These are phyloP conservation scores for Cettia cetti DNA, from an alignment of 2,113 vertebrate genomes.

Conservation along the genomic window DNA sequence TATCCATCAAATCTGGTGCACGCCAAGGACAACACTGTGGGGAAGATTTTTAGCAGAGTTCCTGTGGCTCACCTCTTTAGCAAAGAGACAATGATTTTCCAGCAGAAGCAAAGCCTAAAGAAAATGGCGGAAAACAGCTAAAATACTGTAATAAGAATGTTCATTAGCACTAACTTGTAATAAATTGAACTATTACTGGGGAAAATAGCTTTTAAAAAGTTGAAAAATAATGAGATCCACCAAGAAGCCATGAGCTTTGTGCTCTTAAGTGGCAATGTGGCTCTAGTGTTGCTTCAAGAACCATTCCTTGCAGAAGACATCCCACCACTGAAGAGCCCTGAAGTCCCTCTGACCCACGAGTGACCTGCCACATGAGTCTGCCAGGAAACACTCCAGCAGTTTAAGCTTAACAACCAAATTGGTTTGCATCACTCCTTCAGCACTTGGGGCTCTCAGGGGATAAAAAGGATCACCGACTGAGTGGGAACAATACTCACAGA, in stretches of 20 bases:
- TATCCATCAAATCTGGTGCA: rapidly evolving
- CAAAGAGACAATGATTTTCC: not conserved
- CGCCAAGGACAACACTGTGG: not conserved
- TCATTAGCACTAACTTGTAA: not conserved
- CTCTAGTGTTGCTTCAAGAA: not conserved
- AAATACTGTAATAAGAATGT: not conserved
- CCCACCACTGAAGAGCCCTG: not conserved
- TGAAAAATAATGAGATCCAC: not conserved
- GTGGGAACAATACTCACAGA: conserved; percentile 22
- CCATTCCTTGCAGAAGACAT: not conserved
- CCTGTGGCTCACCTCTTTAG: not conserved
- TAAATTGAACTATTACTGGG: not conserved
- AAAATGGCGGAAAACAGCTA: not conserved
- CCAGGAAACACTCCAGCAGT: not conserved
- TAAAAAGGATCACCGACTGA: not conserved
- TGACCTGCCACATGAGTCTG: not conserved
- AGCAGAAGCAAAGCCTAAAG: not conserved
- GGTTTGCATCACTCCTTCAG: not conserved
- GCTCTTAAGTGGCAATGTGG: not conserved
- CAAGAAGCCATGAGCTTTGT: not conserved
- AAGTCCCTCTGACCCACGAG: not conserved
- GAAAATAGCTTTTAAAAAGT: not conserved
- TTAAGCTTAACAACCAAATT: not conserved
- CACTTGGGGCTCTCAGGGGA: not conserved
- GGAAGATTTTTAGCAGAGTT: not conserved